Evolutionary conservation across 2,888 invertebrate genomes (phyloP).

Genomic region (Choristoneura rosaceana): DNA sequence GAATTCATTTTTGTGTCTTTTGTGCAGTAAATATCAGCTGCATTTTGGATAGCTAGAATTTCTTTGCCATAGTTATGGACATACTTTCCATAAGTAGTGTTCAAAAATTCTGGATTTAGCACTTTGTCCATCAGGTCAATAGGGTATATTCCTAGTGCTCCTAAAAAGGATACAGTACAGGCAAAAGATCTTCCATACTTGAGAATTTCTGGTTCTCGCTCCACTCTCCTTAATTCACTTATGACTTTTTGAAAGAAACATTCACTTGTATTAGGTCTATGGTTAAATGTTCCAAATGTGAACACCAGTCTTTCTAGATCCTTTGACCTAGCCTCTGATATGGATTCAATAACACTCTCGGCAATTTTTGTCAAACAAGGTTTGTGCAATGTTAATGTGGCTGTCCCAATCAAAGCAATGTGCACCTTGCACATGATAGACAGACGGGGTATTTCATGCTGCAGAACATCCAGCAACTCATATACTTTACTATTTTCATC

Average conservation of each 20-base stretch:
- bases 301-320: constrained; percentile 90
- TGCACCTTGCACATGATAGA: constrained; percentile 88
- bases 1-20: constrained; percentile 84
- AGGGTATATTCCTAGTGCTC: constrained; percentile 84
- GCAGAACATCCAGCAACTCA: constrained; percentile 82
- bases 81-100: constrained; percentile 82
- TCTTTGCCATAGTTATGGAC: constrained; percentile 82
- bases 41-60: constrained; percentile 87
- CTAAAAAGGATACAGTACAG: constrained; percentile 86
- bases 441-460: constrained; percentile 84
- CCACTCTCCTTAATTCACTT: constrained; percentile 81
- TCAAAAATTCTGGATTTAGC: constrained; percentile 85
- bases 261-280: constrained; percentile 74
- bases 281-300: constrained; percentile 87
- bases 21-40: constrained; percentile 85
- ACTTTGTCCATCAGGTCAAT: constrained; percentile 85
- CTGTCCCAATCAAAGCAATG: constrained; percentile 86
- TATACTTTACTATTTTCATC: constrained; percentile 75
- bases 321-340: constrained; percentile 86
- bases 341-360: constrained; percentile 75
- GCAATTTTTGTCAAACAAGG: constrained; percentile 76
- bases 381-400: constrained; percentile 70
- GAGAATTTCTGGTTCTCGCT: constrained; percentile 83
- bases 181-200: constrained; percentile 86
- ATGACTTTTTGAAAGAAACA: constrained; percentile 69